phyloP scores from a whole-genome alignment of 2,888 invertebrate genomes.

The Tinea trinotella region DNA sequence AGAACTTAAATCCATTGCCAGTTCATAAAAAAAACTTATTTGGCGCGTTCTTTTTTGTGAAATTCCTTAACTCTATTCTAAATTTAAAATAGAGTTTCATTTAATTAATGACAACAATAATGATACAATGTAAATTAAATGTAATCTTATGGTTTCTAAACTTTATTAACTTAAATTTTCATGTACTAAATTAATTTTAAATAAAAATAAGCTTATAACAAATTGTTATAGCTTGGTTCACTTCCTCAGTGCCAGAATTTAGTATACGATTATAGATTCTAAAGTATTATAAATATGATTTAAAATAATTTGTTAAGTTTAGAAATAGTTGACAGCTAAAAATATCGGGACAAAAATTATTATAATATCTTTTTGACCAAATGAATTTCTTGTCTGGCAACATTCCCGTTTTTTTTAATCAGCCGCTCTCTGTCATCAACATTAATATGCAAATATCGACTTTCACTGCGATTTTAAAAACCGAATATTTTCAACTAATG shows the following conservation, averaged over 20 bases:
- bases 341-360: background rate
- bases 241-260: background rate
- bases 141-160: background rate
- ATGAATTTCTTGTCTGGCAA: slow-evolving; percentile 12
- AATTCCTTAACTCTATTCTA: too few species aligned
- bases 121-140: background rate
- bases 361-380: background rate
- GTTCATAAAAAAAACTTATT: background rate
- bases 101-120: background rate
- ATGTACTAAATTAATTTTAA: background rate
- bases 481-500: too few species aligned
- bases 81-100: too few species aligned
- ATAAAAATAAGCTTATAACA: background rate
- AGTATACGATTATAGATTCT: background rate
- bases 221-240: background rate
- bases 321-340: background rate
- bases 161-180: background rate
- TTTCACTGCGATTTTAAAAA: slow-evolving; percentile 19
- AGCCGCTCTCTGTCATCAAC: background rate
- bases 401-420: background rate
- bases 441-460: slow-evolving; percentile 20
- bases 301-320: background rate
- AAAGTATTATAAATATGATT: background rate
- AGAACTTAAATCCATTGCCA: too few species aligned
- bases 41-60: too few species aligned